Percentiles rank a stretch among this genome's conserved stretches.
Conservation (phyloP, 2,113 vertebrate species). For the Hiodon alosoides region DNA sequence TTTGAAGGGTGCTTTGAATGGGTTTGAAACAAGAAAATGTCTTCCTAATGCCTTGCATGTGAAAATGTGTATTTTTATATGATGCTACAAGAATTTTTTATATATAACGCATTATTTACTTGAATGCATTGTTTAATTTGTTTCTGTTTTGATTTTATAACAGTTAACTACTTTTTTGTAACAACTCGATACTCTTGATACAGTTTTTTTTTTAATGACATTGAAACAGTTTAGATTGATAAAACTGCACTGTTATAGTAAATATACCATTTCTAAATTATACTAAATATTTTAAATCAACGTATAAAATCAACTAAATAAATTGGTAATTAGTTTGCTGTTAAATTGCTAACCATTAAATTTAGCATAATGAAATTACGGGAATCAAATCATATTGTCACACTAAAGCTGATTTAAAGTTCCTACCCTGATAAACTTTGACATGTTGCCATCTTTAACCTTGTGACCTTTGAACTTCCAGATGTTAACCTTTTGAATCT, state of each 20-base stretch:
- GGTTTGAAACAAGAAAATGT: conserved; percentile 40
- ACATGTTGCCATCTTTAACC: conserved; percentile 67
- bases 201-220: not conserved
- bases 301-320: conserved; percentile 71
- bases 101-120: conserved; percentile 19
- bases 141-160: conserved; percentile 1
- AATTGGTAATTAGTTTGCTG: conserved; percentile 57
- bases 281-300: conserved; percentile 62
- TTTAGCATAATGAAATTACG: conserved; percentile 42
- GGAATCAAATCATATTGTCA: conserved; percentile 55
- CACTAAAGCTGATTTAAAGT: conserved; percentile 60
- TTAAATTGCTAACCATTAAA: conserved; percentile 57
- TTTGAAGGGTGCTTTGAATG: not conserved
- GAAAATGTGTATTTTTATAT: conserved; percentile 11
- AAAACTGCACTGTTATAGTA: conserved; percentile 28
- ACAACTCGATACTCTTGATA: conserved; percentile 36
- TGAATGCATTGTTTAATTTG: not conserved
- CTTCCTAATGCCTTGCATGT: conserved; percentile 32
- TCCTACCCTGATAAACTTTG: conserved; percentile 68
- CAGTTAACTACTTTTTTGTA: conserved; percentile 16
- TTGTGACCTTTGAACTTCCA: conserved; percentile 79
- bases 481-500: conserved; percentile 82
- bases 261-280: conserved; percentile 46
- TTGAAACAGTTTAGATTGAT: conserved; percentile 41
- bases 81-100: conserved; percentile 6